Evolutionary conservation across 2,797 vertebrate species (phyloP), one percentile per base, ranked within the genome.

Genomic region (Centroberyx gerrardi): DNA sequence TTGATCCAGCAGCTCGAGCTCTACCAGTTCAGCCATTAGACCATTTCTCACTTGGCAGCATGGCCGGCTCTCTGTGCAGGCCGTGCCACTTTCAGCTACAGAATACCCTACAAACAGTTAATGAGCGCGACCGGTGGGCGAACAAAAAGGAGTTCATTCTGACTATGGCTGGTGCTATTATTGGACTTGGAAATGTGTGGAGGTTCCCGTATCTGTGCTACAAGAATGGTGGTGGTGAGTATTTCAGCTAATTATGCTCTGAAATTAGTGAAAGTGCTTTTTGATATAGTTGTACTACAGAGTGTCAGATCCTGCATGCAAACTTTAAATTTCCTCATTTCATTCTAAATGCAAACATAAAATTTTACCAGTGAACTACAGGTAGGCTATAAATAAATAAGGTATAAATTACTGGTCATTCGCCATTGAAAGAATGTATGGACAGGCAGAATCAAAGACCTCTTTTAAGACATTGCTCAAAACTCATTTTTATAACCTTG

Each of bases 151-250:
- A 93, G 75, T 94, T 93, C 62, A 80, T 94, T 63, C 69, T 93
- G 15, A 87, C 92, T 53, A 84, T 88, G 42, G 90, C 91, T 13
- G 92, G 92, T 48, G 91, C 90, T 44, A 87, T 92, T 62, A 86
- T 94, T 75, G 91, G 91, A 76, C 88, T 93, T 1, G 93, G 92
- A 68, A 93, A 93, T 10, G 67, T 94, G n/a, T 94, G 93, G 91
- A 91, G 93, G 78, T 94, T 94, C 86, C 92, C 92, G 10, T 94
- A 93, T 81, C 87, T 94, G 46, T 93, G 93, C 77, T 93, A 93
- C 87, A 93, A 92, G 58, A 94, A 94, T 61, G 93, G 93, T 2
- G 92, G 92, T 1, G 92, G 92, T 93, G 2, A 92, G 92, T 84
- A 17, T 63, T 74, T 64, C 29, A 64, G 5, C 48, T 68, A 9